Base-by-base conservation (phyloP, 2,797 vertebrate species). In the Tamandua tetradactyla region DNA sequence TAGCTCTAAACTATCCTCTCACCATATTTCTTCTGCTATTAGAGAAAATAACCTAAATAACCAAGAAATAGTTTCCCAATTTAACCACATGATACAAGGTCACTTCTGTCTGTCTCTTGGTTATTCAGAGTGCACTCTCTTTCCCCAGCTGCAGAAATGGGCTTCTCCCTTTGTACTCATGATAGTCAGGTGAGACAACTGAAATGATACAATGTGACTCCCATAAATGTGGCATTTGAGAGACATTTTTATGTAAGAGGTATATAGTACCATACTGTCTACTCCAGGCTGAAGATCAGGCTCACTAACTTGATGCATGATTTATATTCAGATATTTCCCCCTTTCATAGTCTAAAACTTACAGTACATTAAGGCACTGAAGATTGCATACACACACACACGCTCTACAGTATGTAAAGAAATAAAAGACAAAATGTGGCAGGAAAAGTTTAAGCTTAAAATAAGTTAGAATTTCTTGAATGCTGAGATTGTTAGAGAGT, bases 361-460 rank as follows among this genome's bases (percentile, higher is more conserved):
- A 69, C 0, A 61, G 44, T 55, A 52, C 20, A 30, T 25, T 55
- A 35, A 64, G n/a, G 23, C 12, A 84, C 30, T 92, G 37, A 78
- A 76, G 25, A 86, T 81, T 78, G 49, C 32, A 64, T 37, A 35
- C 23, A 47, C 37, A 1, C 12, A 64, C 30, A 44, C 5, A 62
- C 49, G 42, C 87, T 88, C 35, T 25, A 57, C 40, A 84, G 44
- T 75, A 35, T 92, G 15, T 20, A 66, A 81, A 94, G 18, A 89
- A 93, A 52, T 75, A 68, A 62, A 95, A 78, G 32, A 74, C 47
- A 85, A 91, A 95, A 68, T n/a, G 11, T 88, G 57, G 64, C 40
- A 80, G 49, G 27, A 86, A 93, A 72, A 32, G 88, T 91, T 86
- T 93, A 94, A 95, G 14, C 32, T 71, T 30, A 86, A 79, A 83